Conservation (phyloP, 2,888 invertebrate genomes). For the Apodemia arnacis region DNA sequence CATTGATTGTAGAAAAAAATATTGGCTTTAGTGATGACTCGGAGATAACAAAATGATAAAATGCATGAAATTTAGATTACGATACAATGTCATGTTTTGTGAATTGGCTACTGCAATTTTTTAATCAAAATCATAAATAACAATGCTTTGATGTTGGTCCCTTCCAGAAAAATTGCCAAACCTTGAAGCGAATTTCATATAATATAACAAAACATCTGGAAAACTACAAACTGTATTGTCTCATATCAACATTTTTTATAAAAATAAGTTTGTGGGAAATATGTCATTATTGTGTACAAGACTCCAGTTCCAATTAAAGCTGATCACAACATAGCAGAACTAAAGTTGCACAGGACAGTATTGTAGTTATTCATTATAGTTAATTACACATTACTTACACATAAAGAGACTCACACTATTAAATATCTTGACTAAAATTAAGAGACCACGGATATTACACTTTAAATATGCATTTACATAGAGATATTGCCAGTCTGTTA, state of each 20-base stretch:
- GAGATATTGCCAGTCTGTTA: conserved; percentile 94
- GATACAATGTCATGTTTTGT: conserved; percentile 85
- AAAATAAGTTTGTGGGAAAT: conserved; percentile 92
- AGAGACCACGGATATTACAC: conserved; percentile 93
- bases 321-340: conserved; percentile 93
- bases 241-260: conserved; percentile 92
- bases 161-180: conserved; percentile 92
- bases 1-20: conserved; percentile 88
- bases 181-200: conserved; percentile 88
- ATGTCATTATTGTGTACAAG: conserved; percentile 92
- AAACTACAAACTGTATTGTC: conserved; percentile 93
- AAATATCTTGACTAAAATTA: conserved; percentile 94
- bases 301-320: conserved; percentile 93
- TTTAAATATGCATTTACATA: conserved; percentile 93
- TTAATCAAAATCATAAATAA: conserved; percentile 86
- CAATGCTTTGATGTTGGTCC: conserved; percentile 92
- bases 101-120: conserved; percentile 87
- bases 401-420: conserved; percentile 93
- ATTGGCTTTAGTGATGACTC: conserved; percentile 88
- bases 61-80: conserved; percentile 89
- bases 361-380: conserved; percentile 90
- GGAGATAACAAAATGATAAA: conserved; percentile 89
- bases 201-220: conserved; percentile 88
- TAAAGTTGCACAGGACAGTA: conserved; percentile 93
- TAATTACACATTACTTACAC: conserved; percentile 92